These are phyloP conservation scores for Leiothrix lutea DNA, from an alignment of 2,113 vertebrate species.

Conservation along the genomic window DNA sequence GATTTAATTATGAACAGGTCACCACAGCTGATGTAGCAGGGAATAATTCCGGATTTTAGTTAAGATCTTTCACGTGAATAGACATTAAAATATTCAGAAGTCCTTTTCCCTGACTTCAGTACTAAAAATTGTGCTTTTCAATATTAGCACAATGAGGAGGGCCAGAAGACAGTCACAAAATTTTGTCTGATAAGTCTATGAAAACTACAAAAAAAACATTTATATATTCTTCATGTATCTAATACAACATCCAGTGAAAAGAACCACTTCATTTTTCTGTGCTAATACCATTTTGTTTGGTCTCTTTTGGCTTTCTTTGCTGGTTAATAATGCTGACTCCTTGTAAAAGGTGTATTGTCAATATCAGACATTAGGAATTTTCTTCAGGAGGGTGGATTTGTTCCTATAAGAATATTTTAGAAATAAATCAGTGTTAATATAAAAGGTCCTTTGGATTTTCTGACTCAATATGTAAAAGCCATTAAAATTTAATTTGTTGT, in stretches of 20 bases:
- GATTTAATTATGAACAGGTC: background rate
- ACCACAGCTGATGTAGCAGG: background rate
- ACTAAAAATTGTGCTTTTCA: background rate
- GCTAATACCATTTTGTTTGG: background rate
- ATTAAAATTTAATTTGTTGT: background rate
- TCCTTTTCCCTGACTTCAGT: background rate
- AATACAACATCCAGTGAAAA: background rate
- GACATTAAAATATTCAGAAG: background rate
- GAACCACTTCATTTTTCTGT: background rate
- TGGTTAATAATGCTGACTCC: background rate
- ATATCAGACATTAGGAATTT: background rate
- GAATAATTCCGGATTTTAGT: background rate
- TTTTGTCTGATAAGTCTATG: background rate
- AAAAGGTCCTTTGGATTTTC: background rate
- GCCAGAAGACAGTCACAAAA: background rate
- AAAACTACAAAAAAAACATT: background rate
- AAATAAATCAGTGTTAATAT: background rate
- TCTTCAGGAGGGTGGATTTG: background rate
- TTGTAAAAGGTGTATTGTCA: background rate
- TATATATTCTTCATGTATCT: background rate
- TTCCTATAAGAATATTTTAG: background rate
- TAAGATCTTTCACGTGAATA: background rate
- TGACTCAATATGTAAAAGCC: background rate
- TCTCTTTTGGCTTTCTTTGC: background rate
- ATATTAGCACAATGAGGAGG: background rate